These are phyloP conservation scores for Cheilosia impressa DNA, from an alignment of 2,888 invertebrate species.

Conservation along the genomic window DNA sequence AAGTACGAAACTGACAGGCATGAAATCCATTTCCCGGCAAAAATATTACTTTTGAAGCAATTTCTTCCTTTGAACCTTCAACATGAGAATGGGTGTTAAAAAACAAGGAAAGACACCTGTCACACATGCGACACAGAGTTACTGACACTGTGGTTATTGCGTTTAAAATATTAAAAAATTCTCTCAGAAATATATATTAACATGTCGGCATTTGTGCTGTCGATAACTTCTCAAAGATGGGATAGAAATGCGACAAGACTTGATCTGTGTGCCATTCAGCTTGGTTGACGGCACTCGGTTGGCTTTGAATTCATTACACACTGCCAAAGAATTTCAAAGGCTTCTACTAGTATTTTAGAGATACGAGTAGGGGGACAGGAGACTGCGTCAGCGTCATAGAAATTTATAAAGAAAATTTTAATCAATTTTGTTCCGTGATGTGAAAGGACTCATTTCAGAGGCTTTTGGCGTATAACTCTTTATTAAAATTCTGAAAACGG, in stretches of 20 bases:
- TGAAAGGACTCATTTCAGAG: no score
- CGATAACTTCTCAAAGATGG: slow-evolving; percentile 16
- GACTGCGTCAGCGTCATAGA: no score
- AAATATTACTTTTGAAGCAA: slow-evolving; percentile 29
- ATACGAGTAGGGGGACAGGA: neutral
- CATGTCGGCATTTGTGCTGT: slow-evolving; percentile 33
- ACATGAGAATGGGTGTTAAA: slow-evolving; percentile 42
- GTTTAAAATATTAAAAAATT: slow-evolving; percentile 67
- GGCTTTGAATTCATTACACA: slow-evolving; percentile 1
- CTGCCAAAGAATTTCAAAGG: slow-evolving; percentile 1
- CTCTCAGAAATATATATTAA: slow-evolving; percentile 45
- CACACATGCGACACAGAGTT: slow-evolving; percentile 44
- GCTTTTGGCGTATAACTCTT: no score
- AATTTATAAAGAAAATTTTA: no score
- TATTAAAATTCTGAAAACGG: no score
- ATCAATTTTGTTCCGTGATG: no score
- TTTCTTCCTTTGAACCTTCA: slow-evolving; percentile 15
- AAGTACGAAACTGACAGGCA: slow-evolving; percentile 56
- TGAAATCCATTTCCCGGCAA: slow-evolving; percentile 51
- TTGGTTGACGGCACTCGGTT: neutral
- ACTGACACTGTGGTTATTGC: slow-evolving; percentile 59
- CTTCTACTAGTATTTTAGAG: neutral
- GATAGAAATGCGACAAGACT: slow-evolving; percentile 28
- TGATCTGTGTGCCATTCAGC: slow-evolving; percentile 35
- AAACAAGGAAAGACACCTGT: slow-evolving; percentile 56